Evolutionary conservation across 2,113 vertebrate species (phyloP), one percentile per base, ranked within the genome.

Genomic region (Myrmophylax atrothorax): DNA sequence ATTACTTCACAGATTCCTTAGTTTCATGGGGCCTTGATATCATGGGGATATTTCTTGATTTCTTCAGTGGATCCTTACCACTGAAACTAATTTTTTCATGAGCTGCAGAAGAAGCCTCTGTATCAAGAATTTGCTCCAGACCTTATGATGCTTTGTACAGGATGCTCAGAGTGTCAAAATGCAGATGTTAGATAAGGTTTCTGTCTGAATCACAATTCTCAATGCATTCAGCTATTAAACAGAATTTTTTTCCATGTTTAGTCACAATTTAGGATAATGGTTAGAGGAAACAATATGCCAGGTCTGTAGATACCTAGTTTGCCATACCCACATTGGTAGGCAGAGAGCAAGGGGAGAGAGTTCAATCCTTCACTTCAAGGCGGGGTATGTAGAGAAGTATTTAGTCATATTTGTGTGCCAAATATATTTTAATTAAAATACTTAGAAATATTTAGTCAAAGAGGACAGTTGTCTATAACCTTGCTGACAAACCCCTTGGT

Each of bases 1-100:
- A 87, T 96, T 97, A 97, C 95, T 86, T 86, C 42, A 68, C 38
- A 93, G 28, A 64, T 84, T 59, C 50, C 42, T 89, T 69, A 85
- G 55, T 31, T 97, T 96, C 70, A 18, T 85, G 63, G 83, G 73
- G 38, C 69, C 63, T 90, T 68, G 47, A 68, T 13, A 18, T 82
- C 76, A 72, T 28, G 64, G 78, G 83, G 92, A 80, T 93, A 66
- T 82, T 94, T 84, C 82, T 92, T 72, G 64, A 58, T 91, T 91
- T 92, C 58, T 93, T 74, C 64, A 67, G n/a, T 53, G 80, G 40
- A 70, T 96, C 90, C 46, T 96, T 90, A 85, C 66, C 33, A 92
- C 38, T 74, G 35, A 84, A 74, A 90, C 23, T 77, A 78, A 79
- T 91, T 95, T 92, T 95, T 95, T 55, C 2, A 92, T 72, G 44